Conservation (phyloP, 2,113 vertebrate species). For the Formicarius rufipectus region DNA sequence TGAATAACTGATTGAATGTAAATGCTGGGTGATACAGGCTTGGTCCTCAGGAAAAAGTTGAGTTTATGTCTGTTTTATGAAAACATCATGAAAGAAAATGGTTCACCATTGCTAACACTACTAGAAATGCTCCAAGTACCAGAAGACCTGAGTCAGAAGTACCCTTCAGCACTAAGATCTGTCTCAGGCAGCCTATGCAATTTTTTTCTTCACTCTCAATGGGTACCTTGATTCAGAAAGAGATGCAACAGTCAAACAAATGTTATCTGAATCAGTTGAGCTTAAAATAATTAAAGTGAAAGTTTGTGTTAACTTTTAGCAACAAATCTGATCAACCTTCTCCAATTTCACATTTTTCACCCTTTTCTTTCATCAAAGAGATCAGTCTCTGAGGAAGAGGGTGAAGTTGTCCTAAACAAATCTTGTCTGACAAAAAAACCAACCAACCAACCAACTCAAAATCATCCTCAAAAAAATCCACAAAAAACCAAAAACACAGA, state of each 20-base stretch:
- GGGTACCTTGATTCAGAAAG: neutral
- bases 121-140: fast-evolving
- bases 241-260: neutral
- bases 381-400: neutral
- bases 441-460: neutral
- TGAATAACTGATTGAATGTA: slow-evolving; percentile 25
- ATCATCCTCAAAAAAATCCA: neutral
- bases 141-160: neutral
- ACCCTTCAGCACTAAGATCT: fast-evolving
- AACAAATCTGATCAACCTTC: neutral
- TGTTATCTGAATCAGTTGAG: neutral
- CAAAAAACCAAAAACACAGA: too few species aligned
- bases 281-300: neutral
- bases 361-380: neutral
- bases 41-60: neutral
- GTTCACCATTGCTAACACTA: neutral
- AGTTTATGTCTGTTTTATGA: neutral
- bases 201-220: neutral
- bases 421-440: neutral
- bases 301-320: neutral
- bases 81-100: neutral
- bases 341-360: neutral
- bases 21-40: neutral
- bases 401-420: neutral
- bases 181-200: fast-evolving